Conservation (phyloP, 2,113 vertebrate species). For the Cephalophus harveyi region DNA sequence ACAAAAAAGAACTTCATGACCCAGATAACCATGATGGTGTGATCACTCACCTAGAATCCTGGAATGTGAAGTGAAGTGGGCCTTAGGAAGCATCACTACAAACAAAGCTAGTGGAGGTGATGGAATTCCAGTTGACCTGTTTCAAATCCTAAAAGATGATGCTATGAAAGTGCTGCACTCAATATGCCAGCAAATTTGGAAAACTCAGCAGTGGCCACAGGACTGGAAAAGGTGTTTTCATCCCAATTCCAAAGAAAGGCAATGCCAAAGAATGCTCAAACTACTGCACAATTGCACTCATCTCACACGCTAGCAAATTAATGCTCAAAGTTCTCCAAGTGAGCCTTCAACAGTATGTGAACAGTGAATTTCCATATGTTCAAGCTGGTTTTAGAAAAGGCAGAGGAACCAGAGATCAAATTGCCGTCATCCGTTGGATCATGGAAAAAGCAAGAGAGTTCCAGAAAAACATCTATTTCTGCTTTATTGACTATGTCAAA, state of each 20-base stretch:
- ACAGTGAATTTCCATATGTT: background rate
- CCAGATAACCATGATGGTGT: background rate
- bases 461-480: background rate
- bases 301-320: background rate
- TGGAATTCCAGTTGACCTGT: background rate
- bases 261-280: background rate
- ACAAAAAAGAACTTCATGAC: background rate
- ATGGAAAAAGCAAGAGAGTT: background rate
- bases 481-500: background rate
- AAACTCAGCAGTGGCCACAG: background rate
- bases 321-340: background rate
- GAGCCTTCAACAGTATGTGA: background rate
- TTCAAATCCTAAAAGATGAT: no score
- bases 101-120: background rate
- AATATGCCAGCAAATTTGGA: background rate
- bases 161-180: background rate
- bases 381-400: background rate
- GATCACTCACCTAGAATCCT: background rate
- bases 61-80: background rate
- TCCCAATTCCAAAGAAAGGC: background rate
- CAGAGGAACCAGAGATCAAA: background rate
- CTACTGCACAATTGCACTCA: accelerated
- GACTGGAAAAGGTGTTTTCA: background rate
- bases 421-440: accelerated
- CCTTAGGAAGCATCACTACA: accelerated